Conservation (phyloP, 2,113 vertebrate species). For the Colaptes auratus region DNA sequence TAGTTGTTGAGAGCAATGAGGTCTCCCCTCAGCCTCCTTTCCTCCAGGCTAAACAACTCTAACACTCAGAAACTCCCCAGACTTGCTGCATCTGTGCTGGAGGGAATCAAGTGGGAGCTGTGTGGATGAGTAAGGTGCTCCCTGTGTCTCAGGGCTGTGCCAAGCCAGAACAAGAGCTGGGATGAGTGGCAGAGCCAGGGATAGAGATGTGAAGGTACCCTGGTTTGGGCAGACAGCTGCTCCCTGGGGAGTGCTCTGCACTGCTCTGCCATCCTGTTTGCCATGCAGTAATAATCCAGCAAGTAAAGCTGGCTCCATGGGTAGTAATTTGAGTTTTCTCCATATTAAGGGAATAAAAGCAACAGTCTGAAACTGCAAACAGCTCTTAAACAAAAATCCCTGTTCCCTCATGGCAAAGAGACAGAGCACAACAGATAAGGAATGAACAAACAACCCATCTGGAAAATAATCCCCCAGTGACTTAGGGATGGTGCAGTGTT, state of each 20-base stretch:
- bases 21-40: not conserved
- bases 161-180: not conserved
- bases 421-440: not conserved
- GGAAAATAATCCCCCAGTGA: slow-evolving; percentile 37
- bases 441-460: slow-evolving; percentile 51
- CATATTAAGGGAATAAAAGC: slow-evolving; percentile 55
- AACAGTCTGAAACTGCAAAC: slow-evolving; percentile 61
- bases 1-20: not conserved
- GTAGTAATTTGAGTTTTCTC: slow-evolving; percentile 49
- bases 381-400: slow-evolving; percentile 56
- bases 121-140: fast-evolving
- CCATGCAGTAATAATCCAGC: not conserved
- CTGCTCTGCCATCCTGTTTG: not conserved
- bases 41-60: not conserved
- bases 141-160: not conserved
- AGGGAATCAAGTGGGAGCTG: not conserved
- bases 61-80: fast-evolving
- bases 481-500: not conserved
- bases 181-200: not conserved
- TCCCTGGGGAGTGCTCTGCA: not conserved
- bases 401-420: slow-evolving; percentile 34
- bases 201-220: not conserved
- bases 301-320: not conserved
- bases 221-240: fast-evolving
- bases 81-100: fast-evolving